phyloP scores from a whole-genome alignment of 35 echinoderm and acorn worm genomes.

The Anneissia japonica region DNA sequence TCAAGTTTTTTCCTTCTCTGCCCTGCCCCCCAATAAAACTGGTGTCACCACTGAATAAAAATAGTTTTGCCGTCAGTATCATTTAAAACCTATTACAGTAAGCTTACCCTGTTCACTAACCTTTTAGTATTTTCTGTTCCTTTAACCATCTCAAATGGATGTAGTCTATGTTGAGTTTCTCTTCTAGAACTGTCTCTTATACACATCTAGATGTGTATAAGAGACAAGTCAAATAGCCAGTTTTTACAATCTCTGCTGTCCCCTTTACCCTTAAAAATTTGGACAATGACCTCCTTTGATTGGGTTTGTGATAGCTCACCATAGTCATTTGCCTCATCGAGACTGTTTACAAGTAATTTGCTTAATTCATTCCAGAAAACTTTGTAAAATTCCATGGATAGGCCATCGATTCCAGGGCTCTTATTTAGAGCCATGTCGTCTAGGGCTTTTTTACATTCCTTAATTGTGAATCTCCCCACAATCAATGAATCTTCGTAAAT shows the following conservation, averaged over 20 bases:
- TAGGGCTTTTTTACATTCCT: not conserved
- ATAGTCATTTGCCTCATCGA: not conserved
- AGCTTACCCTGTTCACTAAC: no score
- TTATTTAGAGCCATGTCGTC: not conserved
- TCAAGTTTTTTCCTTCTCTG: no score
- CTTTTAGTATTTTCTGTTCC: constrained; percentile 33
- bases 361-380: not conserved
- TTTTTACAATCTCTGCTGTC: not conserved
- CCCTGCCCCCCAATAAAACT: no score
- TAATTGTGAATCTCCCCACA: not conserved
- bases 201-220: no score
- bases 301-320: no score
- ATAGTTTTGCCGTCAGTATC: no score
- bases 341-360: not conserved
- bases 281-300: no score
- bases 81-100: no score
- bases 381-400: not conserved
- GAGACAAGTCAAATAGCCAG: no score
- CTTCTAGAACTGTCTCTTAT: no score
- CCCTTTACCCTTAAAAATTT: not conserved
- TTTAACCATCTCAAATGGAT: constrained; percentile 51
- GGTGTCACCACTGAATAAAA: no score
- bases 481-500: no score
- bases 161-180: constrained; percentile 47
- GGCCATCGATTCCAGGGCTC: not conserved